phyloP scores from a whole-genome alignment of 1,140 invertebrate genomes.

The Brachionus manjavacas region DNA sequence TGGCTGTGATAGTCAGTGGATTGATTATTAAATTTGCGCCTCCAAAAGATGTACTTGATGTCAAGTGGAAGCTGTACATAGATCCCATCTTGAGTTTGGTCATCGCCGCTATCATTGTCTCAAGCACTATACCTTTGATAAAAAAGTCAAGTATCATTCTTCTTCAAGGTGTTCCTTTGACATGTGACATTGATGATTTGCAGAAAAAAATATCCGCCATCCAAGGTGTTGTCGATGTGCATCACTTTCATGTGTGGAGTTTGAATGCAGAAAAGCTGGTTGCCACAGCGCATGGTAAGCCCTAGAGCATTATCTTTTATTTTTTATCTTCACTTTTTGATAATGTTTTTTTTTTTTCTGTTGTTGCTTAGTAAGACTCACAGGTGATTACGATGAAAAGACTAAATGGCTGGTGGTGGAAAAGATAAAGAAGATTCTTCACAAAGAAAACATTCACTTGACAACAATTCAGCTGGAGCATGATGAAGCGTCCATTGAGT shows the following conservation, averaged over 20 bases:
- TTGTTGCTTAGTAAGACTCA: not conserved
- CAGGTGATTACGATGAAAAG: not conserved
- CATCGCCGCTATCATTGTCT: conserved; percentile 61
- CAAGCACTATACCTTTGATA: conserved; percentile 60
- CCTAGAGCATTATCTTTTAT: not conserved
- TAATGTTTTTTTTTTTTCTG: not conserved
- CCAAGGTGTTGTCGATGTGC: conserved; percentile 60
- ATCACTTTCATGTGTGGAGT: conserved; percentile 64
- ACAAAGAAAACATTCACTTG: conserved; percentile 5
- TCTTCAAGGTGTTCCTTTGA: conserved; percentile 62
- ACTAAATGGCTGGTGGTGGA: not conserved
- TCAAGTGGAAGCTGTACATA: conserved; percentile 71
- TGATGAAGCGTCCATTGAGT: not conserved
- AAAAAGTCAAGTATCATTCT: conserved; percentile 61
- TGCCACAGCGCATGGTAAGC: not conserved
- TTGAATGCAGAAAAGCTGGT: conserved; percentile 49
- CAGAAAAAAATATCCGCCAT: conserved; percentile 56
- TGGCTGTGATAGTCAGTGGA: conserved; percentile 78
- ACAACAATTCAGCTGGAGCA: conserved; percentile 20
- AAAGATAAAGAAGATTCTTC: not conserved
- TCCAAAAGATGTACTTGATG: conserved; percentile 62
- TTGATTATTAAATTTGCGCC: conserved; percentile 69
- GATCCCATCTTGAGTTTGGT: conserved; percentile 77
- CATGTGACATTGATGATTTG: conserved; percentile 59
- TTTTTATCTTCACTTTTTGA: not conserved